Base-by-base conservation (phyloP, 2,113 vertebrate genomes). In the Apistogramma diplotaenia region DNA sequence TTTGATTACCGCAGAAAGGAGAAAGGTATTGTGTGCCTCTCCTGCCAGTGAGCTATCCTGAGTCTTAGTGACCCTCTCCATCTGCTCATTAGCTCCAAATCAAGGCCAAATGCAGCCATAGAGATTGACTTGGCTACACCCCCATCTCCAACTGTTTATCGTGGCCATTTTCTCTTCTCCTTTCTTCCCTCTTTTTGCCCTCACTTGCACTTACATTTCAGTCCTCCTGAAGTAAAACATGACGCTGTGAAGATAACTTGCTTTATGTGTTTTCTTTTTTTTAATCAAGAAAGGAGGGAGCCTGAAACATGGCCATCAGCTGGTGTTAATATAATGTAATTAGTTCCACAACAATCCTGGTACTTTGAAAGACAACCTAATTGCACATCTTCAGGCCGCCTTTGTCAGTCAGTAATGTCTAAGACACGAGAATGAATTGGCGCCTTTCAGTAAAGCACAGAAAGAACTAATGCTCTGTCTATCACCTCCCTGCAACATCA, bases 61-160 rank as follows among this genome's bases (percentile, higher is more conserved):
- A 85, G 86, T 89, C 85, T 87, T 60, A 74, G 82, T 91, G 91
- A 93, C 90, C 87, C 88, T 89, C 88, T 93, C 90, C 92, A 94
- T 93, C 92, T 94, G 93, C 91, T 94, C 91, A 92, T 93, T 93
- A 91, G 91, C 91, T 93, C 83, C 82, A 89, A 93, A 92, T 93
- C 90, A 92, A 89, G 90, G 89, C 93, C 92, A 94, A 94, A 90
- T 85, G 88, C 84, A 91, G 87, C 82, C 82, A 82, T 77, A 72
- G 85, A 93, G 91, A 92, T 92, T 85, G 87, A 93, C 87, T 92
- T 82, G 83, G 83, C 88, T 87, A 74, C 86, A 87, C 79, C 85
- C 80, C 65, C 85, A 78, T 70, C 70, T 85, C 83, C 82, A 56
- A 84, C 88, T 86, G 85, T 85, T 86, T 85, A 85, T 84, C 82